Evolutionary conservation across 1,140 invertebrate species (phyloP), one percentile per base, ranked within the genome.

Genomic region (Araneus ventricosus): DNA sequence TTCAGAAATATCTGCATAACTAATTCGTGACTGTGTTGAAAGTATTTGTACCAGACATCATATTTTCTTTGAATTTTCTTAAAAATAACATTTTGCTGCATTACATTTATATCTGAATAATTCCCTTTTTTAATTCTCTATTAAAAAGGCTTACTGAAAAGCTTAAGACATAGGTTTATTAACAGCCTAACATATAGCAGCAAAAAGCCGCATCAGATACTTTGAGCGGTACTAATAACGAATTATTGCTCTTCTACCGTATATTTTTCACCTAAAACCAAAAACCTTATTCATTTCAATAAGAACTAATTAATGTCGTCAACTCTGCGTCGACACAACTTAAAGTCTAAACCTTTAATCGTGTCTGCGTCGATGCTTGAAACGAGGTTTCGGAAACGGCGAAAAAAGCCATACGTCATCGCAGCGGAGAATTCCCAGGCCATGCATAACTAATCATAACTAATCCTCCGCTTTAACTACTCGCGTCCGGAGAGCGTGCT

Each of bases 391-490:
- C 30, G 1, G 30, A 37, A 22, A 34, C 4, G 30, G 30, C 30
- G 67, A 20, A 75, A 75, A 75, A 75, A 34, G 70, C 70, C 14
- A 75, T 75, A 37, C 3, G 30, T 75, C 70, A 37, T 37, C 70
- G 10, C 10, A 75, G 20, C 20, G 37, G 34, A 52, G 22, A 34
- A 34, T 20, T 22, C 24, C 3, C 34, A 37, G 30, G 8, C 70
- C 34, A 75, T 75, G 70, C 70, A 75, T 37, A 75, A 75, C 70
- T 75, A 75, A 75, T 75, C 67, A 75, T 75, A 75, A 75, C 67
- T 75, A 75, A 75, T 75, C 67, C 67, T 37, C 67, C 67, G 10
- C 30, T 70, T 22, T 37, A 20, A 75, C 67, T 37, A 75, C 67
- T 70, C 27, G 7, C 7, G 5, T 61, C 59, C 1, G 3, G 7